Evolutionary conservation across 2,888 invertebrate genomes (phyloP), one percentile per base, ranked within the genome.

Genomic region (Trissolcus japonicus): DNA sequence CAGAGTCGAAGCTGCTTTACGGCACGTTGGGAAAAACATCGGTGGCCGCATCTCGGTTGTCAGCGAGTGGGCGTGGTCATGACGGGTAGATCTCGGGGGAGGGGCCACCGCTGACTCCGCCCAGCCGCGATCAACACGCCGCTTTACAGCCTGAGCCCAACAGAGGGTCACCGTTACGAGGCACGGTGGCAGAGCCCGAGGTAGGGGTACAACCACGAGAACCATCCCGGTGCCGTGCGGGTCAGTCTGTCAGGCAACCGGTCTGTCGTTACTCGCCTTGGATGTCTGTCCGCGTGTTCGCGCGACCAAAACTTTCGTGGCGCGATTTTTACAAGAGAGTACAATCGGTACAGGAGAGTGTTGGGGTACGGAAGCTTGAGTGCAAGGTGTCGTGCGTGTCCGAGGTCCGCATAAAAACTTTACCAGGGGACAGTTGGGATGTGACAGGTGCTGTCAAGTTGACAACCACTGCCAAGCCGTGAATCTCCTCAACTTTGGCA

Each of bases 241-340:
- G 87, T 88, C 89, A 88, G 89, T 88, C 88, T 87, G 86, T 87
- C 87, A 86, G 87, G 85, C 87, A 87, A 86, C 87, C 87, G 88
- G 88, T 88, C 86, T 87, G 86, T 86, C 83, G 86, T 83, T 83
- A 82, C 76, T 81, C 78, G 80, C 55, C 71, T 76, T 63, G 68
- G 73, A 78, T 63, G 54, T 66, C 54, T 67, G 77, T 77, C 76
- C 80, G 81, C 81, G 80, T 69, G 81, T 78, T 75, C 79, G 68
- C 51, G 88, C 90, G 90, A 90, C 80, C 81, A 78, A n/a, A n/a
- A 79, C 76, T 82, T 82, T 81, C 75, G 75, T 74, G 80, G 80
- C 80, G 81, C 80, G 81, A 82, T 81, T 82, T 81, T 82, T 80
- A 78, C 79, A 79, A 78, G 78, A 53, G 69, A 71, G 62, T n/a